Evolutionary conservation across 1,140 invertebrate species (phyloP), one percentile per base, ranked within the genome.

Genomic region (Drosophila nigrodunni): DNA sequence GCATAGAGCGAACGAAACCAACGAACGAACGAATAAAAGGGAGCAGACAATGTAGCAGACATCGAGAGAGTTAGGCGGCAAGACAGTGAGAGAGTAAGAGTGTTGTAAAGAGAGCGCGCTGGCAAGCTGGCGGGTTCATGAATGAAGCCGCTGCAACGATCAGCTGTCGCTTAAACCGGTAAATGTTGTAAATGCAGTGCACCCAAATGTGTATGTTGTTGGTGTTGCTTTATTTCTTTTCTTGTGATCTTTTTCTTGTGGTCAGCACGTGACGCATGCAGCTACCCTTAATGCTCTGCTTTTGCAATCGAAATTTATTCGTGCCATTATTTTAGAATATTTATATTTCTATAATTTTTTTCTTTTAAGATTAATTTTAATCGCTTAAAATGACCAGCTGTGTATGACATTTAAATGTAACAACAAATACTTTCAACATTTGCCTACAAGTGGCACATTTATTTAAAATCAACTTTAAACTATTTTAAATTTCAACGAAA

Each of bases 121-220:
- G 21, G 52, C 6, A 25, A 46, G 44, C 15, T 13, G 21, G 21
- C 15, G n/a, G n/a, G 67, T 66, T 66, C 52, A 74, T 74, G 72
- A 74, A 74, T 74, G 72, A 74, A 74, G 66, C 49, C 47, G 41
- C 30, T 34, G 44, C 68, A 46, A 13, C 50, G 34, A 73, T 75
- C 72, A 74, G 72, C 72, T 74, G 72, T 68, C 57, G 13, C 41
- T 47, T 30, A 61, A 74, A 74, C 72, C 72, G 72, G 72, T 74
- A 74, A 74, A 70, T 49, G 72, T 70, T 74, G 72, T 74, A 69
- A 61, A 49, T 55, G 44, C 34, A 47, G 50, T 34, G 34, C 43
- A 46, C 18, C 30, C 15, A 44, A 37, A 8, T 55, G 39, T 44
- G 43, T 18, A 11, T 39, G 21, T 35, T 34, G 21, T 18, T 41